Base-by-base conservation (phyloP, 2,888 invertebrate genomes). In the Oligia latruncula region DNA sequence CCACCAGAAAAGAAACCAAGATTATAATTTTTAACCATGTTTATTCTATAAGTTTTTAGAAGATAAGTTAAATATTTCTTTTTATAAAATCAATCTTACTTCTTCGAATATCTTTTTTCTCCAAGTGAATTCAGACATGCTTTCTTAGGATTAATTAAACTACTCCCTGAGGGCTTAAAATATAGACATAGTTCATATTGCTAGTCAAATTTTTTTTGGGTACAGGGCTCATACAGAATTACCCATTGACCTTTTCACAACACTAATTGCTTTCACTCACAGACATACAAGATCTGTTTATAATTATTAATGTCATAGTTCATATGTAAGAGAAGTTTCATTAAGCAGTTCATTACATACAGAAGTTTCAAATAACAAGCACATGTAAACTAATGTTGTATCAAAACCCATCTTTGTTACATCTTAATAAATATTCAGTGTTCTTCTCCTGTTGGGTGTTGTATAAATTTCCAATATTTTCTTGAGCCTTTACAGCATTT, bases 1-100 rank as follows among this genome's bases (percentile, higher is more conserved):
- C 99, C 99, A 13, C 98, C 98, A 72, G 99, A 99, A 92, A 98
- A 98, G 91, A 98, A 98, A 93, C 97, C 98, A 9, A 97, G 98
- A 94, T 90, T 92, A 95, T 87, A 96, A 68, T 20, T 64, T 55
- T 11, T 13, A 64, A 62, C 11, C 2, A 23, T 46, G 23, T 35
- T 60, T 74, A 74, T 40, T 40, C 5, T 40, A 4, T 40, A 40
- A 40, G 40, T 40, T 40, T 40, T 40, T 40, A 40, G 5, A 40
- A 5, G 40, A 40, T 40, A 40, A 40, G 5, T 40, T 40, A 40
- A 40, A 40, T 40, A 40, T 40, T 40, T 40, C 40, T 40, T 5
- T 40, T 40, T 40, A 40, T 40, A 40, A 40, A 40, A 40, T 43
- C 43, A 43, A 43, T 43, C 43, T 43, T 43, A 43, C 9, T 43